Percentiles rank a stretch among this genome's conserved stretches.
Conservation (phyloP, 37 sponge, comb jelly and placozoan genomes). For the Cliona cf. orientalis region DNA sequence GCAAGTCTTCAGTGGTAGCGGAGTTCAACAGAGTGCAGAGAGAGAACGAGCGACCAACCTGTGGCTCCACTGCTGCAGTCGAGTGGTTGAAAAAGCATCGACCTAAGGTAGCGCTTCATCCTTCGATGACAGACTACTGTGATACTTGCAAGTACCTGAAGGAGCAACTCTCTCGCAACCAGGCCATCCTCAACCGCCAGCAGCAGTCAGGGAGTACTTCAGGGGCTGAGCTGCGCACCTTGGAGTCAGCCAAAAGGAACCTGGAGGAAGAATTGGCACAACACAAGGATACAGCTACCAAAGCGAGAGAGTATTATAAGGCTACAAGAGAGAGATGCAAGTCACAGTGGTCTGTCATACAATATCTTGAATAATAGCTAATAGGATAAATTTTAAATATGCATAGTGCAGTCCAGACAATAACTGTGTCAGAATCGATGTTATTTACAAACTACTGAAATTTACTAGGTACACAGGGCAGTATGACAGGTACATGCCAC, state of each 20-base stretch:
- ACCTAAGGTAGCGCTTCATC: slow-evolving; percentile 32
- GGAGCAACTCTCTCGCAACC: too few species aligned
- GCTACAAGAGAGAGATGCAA: not conserved
- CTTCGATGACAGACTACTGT: slow-evolving; percentile 56
- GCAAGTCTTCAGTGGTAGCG: slow-evolving; percentile 23
- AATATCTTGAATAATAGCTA: too few species aligned
- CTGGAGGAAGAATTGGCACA: slow-evolving; percentile 2
- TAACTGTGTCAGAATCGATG: too few species aligned
- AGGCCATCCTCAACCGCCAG: too few species aligned
- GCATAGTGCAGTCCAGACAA: too few species aligned
- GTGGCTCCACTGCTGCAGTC: slow-evolving; percentile 14
- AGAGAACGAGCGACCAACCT: slow-evolving; percentile 13
- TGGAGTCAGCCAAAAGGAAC: too few species aligned
- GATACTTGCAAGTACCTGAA: slow-evolving; percentile 32
- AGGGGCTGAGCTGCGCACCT: too few species aligned
- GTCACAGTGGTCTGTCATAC: slow-evolving; percentile 30
- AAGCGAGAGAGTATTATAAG: slow-evolving; percentile 37
- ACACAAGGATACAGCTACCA: slow-evolving; percentile 37
- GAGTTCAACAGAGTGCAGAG: slow-evolving; percentile 55
- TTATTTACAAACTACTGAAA: too few species aligned
- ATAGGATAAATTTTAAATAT: too few species aligned
- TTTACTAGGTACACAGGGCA: too few species aligned
- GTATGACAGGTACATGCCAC: too few species aligned
- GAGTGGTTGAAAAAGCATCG: slow-evolving; percentile 59
- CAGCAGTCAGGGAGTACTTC: too few species aligned